phyloP scores from a whole-genome alignment of 2,888 invertebrate genomes.

The Tenthredo livida region DNA sequence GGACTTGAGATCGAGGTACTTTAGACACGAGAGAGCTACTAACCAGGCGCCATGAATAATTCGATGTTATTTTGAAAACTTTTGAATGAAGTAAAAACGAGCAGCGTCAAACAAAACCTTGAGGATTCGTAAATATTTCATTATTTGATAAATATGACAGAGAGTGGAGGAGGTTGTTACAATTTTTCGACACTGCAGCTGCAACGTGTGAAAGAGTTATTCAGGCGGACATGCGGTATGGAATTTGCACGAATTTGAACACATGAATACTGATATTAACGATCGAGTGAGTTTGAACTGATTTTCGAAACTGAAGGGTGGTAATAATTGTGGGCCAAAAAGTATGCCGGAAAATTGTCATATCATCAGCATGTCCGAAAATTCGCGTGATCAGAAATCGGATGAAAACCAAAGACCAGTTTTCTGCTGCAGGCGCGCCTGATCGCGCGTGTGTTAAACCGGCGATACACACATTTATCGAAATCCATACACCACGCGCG shows the following conservation, averaged over 20 bases:
- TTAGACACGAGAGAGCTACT: neutral
- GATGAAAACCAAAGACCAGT: slow-evolving; percentile 1
- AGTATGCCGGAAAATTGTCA: neutral
- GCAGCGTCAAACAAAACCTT: neutral
- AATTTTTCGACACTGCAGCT: neutral
- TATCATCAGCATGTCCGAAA: neutral
- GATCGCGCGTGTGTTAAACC: neutral
- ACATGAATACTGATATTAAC: neutral
- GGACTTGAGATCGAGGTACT: slow-evolving; percentile 6
- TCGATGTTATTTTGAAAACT: neutral
- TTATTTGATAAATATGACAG: neutral
- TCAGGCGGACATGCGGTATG: neutral
- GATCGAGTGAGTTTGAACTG: neutral
- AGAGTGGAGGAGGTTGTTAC: neutral
- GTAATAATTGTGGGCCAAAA: neutral
- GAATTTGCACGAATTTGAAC: neutral
- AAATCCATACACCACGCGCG: neutral
- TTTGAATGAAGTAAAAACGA: neutral
- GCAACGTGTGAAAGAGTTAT: neutral
- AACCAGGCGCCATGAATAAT: neutral
- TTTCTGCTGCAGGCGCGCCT: neutral
- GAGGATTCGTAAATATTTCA: neutral
- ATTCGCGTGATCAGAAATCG: neutral
- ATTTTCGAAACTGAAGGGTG: neutral
- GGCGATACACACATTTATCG: neutral